Conservation (phyloP, 2,797 vertebrate species). For the Ptychobarbus kaznakovi region DNA sequence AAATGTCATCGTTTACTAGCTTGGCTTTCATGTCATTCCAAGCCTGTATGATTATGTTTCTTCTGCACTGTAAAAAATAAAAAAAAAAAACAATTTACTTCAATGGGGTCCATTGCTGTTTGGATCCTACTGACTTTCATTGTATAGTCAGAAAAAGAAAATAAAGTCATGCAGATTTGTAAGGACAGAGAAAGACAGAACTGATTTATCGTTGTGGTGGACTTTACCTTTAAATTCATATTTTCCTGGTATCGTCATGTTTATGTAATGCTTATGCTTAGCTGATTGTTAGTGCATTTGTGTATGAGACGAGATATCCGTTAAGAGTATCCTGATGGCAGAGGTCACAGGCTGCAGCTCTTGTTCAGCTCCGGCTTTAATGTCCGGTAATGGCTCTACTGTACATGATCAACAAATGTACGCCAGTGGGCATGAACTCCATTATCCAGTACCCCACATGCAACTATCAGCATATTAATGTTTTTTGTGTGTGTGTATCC, state of each 20-base stretch:
- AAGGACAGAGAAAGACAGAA: background rate
- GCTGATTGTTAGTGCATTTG: conserved; percentile 48
- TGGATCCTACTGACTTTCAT: background rate
- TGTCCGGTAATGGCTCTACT: conserved; percentile 60
- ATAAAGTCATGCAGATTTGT: background rate
- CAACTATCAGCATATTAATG: conserved; percentile 48
- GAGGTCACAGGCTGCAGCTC: conserved; percentile 61
- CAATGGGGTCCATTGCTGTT: background rate
- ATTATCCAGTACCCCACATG: conserved; percentile 62
- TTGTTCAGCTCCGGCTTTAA: conserved; percentile 65
- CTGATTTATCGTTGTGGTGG: background rate
- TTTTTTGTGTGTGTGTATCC: background rate
- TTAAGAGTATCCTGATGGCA: conserved; percentile 54
- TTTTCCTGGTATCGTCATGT: conserved; percentile 19
- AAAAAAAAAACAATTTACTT: background rate
- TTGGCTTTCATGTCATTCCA: background rate
- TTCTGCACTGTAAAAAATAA: background rate
- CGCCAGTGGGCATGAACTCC: conserved; percentile 66
- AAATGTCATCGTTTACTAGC: background rate
- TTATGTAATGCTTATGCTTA: conserved; percentile 50
- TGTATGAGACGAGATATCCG: conserved; percentile 43
- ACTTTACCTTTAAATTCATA: background rate
- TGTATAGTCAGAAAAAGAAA: background rate
- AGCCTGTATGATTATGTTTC: background rate
- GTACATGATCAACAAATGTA: conserved; percentile 70